Conservation (phyloP, 1,140 invertebrate genomes). For the Pentalonia nigronervosa region DNA sequence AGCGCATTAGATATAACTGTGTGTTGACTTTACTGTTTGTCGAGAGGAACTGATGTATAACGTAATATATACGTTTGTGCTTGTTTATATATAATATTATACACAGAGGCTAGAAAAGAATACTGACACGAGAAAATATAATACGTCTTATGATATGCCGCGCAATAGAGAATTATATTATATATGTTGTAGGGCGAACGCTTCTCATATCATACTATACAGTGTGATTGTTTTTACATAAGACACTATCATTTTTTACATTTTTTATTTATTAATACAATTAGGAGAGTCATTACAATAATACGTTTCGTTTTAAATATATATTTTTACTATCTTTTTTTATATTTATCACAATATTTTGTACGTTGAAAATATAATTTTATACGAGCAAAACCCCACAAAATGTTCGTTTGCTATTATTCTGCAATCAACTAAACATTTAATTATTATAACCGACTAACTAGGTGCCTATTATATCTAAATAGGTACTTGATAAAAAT, state of each 20-base stretch:
- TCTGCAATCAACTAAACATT: background rate
- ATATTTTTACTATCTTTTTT: background rate
- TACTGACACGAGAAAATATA: conserved; percentile 5
- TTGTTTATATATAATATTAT: background rate
- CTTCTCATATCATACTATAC: background rate
- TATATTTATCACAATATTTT: background rate
- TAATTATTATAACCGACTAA: background rate
- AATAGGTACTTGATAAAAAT: background rate
- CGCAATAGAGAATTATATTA: background rate
- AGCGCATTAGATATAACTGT: background rate
- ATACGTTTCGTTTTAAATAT: background rate
- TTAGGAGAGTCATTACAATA: background rate
- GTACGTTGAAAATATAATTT: background rate
- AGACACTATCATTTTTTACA: background rate
- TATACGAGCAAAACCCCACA: background rate
- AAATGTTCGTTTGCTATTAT: background rate
- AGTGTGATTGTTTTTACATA: background rate
- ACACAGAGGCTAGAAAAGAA: background rate
- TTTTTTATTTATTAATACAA: background rate
- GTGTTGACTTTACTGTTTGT: conserved; percentile 10
- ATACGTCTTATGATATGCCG: conserved; percentile 9
- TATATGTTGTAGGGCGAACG: background rate
- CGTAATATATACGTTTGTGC: background rate
- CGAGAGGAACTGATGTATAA: conserved; percentile 5
- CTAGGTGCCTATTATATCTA: background rate